Base-by-base conservation (phyloP, 2,888 invertebrate genomes). In the Spilosoma lubricipeda region DNA sequence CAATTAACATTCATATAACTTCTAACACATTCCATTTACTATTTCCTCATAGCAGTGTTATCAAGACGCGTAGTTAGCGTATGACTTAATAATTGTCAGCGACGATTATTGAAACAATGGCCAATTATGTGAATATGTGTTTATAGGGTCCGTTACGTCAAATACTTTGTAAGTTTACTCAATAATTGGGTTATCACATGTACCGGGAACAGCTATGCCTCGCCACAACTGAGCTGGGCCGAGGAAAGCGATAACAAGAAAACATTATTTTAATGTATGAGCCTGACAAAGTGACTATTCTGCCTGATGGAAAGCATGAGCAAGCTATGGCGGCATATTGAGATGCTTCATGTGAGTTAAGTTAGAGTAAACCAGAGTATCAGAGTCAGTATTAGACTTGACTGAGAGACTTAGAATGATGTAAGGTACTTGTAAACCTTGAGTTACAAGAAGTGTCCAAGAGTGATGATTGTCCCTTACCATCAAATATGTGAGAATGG, bases 41-140 rank as follows among this genome's bases (percentile, higher is more conserved):
- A 36, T 67, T 74, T 71, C 74, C 74, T 74, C 71, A 71, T 67
- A 63, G 18, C 39, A 39, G 63, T 27, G 45, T 45, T 67, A 71
- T 67, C 52, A 45, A 30, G 63, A 36, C 23, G 48, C 48, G 56
- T 42, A 15, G 67, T 48, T 63, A 45, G 45, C 33, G 23, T 59
- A 71, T 66, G 52, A 52, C 68, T 75, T 75, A 75, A 75, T 68
- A 75, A 39, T 65, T 72, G 71, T 64, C 39, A 52, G 36, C 20
- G 27, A 13, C 56, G 67, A 70, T 71, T 67, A 52, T 30, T 23
- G 15, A 77, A 71, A 83, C 83, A 83, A 83, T 83, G 66, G 81
- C 71, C 75, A 81, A 79, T 84, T 83, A 82, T 73, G 70, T 75
- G 72, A 77, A 73, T 79, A 5, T 48, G 69, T 77, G 77, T 71